A percentile compares a stretch with the other conserved stretches of the same genome.
Conservation (phyloP, 2,113 vertebrate genomes). For the Hystrix brachyura region DNA sequence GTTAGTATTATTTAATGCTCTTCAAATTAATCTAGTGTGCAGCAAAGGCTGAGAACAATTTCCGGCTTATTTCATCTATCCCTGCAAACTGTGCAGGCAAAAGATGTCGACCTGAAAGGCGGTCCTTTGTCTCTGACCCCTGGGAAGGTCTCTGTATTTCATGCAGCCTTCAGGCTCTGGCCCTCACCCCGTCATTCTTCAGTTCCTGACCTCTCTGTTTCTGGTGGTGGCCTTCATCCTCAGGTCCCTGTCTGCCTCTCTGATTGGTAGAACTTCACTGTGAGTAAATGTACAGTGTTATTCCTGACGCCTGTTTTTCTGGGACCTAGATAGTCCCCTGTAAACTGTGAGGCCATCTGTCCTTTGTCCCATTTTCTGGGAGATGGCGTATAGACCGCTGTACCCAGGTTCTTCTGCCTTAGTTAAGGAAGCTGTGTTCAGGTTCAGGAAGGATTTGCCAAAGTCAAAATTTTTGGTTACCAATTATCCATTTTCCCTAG, state of each 20-base stretch:
- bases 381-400: not conserved
- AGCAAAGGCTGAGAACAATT: not conserved
- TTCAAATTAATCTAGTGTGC: not conserved
- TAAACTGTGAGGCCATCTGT: not conserved
- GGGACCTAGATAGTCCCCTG: not conserved
- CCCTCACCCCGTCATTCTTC: not conserved
- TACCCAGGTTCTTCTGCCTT: not conserved
- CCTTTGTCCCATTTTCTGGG: not conserved
- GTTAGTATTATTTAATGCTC: slow-evolving; percentile 41
- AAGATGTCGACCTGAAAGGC: not conserved
- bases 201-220: not conserved
- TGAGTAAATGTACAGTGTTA: not conserved
- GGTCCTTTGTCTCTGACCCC: not conserved
- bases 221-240: not conserved
- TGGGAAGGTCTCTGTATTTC: not conserved
- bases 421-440: not conserved
- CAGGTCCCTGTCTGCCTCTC: not conserved
- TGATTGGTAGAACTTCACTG: not conserved
- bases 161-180: not conserved
- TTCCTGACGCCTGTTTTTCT: not conserved
- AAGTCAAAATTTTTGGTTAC: slow-evolving; percentile 50
- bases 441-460: not conserved
- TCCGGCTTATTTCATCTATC: not conserved
- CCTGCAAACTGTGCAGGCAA: not conserved
- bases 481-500: not conserved